Evolutionary conservation across 1,140 invertebrate species (phyloP).

Genomic region (Hesperophylax magnus): DNA sequence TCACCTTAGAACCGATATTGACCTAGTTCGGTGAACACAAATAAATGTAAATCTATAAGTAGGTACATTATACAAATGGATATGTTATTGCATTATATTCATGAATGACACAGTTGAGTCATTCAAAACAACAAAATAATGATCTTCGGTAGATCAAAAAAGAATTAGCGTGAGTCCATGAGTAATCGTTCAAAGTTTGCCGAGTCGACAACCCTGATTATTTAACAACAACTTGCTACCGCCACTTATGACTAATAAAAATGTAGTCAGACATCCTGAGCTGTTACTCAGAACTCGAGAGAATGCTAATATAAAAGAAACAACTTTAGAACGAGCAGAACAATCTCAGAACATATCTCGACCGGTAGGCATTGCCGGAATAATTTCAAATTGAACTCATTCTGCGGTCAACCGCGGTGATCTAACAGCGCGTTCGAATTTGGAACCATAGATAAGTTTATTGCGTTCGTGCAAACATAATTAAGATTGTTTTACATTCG

Average conservation of each 20-base stretch:
- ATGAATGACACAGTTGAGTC: too few species aligned
- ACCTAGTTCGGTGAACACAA: too few species aligned
- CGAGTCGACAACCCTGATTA: not conserved
- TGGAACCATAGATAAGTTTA: not conserved
- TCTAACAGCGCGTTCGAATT: slow-evolving; percentile 24
- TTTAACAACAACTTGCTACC: not conserved
- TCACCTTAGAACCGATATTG: too few species aligned
- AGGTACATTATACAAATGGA: too few species aligned
- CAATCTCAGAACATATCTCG: slow-evolving; percentile 8
- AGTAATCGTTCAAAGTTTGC: not conserved
- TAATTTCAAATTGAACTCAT: not conserved
- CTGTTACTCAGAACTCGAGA: not conserved
- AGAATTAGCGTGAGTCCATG: not conserved
- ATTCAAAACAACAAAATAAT: not conserved
- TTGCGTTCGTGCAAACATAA: too few species aligned
- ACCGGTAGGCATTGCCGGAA: not conserved
- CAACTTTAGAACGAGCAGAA: not conserved
- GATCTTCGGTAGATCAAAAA: not conserved
- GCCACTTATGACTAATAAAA: slow-evolving; percentile 10
- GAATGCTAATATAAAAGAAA: slow-evolving; percentile 6
- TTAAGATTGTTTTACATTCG: too few species aligned
- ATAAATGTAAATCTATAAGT: too few species aligned
- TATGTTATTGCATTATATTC: too few species aligned
- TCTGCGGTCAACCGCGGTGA: too few species aligned
- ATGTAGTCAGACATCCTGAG: not conserved